Evolutionary conservation across 2,888 invertebrate species (phyloP).

Genomic region (Leptopilina drosophilae): DNA sequence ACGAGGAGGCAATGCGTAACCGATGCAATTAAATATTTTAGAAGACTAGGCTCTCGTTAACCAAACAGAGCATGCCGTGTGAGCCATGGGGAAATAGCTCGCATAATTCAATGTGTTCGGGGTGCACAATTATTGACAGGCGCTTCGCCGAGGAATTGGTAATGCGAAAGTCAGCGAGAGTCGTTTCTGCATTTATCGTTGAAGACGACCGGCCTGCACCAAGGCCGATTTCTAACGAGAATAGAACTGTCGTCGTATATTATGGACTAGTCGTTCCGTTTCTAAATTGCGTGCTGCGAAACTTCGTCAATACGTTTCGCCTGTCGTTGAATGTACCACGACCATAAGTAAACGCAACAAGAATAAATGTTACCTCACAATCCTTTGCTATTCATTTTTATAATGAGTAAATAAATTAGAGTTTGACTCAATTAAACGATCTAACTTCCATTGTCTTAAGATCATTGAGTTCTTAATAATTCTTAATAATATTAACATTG

Average conservation of each 20-base stretch:
- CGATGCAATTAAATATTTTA: conserved; percentile 37
- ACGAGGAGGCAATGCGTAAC: conserved; percentile 27
- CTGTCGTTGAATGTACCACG: conserved; percentile 22
- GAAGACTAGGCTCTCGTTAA: conserved; percentile 55
- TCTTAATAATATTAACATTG: no score
- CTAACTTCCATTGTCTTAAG: no score
- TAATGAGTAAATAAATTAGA: conserved; percentile 20
- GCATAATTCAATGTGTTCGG: conserved; percentile 39
- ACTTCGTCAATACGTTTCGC: conserved; percentile 37
- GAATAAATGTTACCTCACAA: conserved; percentile 1
- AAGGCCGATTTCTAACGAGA: conserved; percentile 40
- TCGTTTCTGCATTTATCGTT: conserved; percentile 27
- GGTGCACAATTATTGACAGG: conserved; percentile 33
- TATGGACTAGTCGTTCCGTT: conserved; percentile 29
- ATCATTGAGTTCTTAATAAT: no score
- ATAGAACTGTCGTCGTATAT: conserved; percentile 40
- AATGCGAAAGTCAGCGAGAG: conserved; percentile 6
- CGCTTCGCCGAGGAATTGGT: conserved; percentile 15
- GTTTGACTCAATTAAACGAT: background rate
- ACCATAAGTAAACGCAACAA: background rate
- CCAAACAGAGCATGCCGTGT: conserved; percentile 62
- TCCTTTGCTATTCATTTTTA: background rate
- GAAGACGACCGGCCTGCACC: conserved; percentile 20
- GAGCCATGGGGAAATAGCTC: conserved; percentile 53
- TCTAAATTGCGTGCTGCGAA: conserved; percentile 40